Conservation (phyloP, 2,888 invertebrate genomes). For the Heliconius erato region DNA sequence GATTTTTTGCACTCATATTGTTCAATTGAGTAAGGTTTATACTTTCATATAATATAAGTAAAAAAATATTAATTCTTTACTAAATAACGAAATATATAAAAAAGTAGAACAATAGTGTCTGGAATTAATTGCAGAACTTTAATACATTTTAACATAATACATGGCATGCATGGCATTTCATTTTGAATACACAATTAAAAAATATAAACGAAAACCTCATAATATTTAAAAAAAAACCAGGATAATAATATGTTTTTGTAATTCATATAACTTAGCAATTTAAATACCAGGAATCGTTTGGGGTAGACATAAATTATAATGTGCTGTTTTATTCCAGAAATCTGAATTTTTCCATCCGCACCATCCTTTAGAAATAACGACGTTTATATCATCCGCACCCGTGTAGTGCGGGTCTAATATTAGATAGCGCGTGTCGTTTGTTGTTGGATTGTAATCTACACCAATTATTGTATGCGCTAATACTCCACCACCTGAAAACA, state of each 20-base stretch:
- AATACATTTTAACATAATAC: not conserved
- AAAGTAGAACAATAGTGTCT: not conserved
- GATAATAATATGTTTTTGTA: not conserved
- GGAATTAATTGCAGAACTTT: not conserved
- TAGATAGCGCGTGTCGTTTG: conserved; percentile 94
- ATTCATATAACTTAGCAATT: conserved; percentile 36
- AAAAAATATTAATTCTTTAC: not conserved
- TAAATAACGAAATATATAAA: not conserved
- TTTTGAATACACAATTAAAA: not conserved
- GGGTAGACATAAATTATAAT: conserved; percentile 98
- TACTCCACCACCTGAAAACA: conserved; percentile 94
- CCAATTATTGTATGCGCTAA: conserved; percentile 99
- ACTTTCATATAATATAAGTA: not conserved
- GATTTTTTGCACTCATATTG: not conserved
- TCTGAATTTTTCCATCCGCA: conserved; percentile 98
- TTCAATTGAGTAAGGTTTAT: not conserved
- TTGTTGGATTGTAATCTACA: conserved; percentile 92
- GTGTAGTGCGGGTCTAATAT: conserved; percentile 99
- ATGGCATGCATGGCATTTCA: conserved; percentile 10
- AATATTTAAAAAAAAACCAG: not conserved
- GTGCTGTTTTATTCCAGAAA: conserved; percentile 98
- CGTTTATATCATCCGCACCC: conserved; percentile 92
- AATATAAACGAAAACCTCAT: not conserved
- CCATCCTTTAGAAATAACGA: conserved; percentile 94
- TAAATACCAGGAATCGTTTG: conserved; percentile 81